These are phyloP conservation scores for Zosterops borbonicus DNA, from an alignment of 2,113 vertebrate species.

Conservation along the genomic window DNA sequence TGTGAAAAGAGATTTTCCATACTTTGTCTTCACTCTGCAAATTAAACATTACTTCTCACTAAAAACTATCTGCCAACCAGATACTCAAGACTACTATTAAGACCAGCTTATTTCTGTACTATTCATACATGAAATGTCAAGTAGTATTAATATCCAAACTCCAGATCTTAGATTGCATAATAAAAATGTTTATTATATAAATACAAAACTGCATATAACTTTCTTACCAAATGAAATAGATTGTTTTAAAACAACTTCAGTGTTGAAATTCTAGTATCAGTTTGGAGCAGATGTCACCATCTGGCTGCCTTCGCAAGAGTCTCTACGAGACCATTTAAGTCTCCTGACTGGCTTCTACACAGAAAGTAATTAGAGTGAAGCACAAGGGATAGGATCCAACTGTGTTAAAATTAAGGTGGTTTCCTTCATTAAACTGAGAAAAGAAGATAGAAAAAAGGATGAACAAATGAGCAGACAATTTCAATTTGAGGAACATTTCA, in stretches of 20 bases:
- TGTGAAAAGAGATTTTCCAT: background rate
- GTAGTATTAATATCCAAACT: background rate
- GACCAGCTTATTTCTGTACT: background rate
- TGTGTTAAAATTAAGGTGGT: conserved; percentile 29
- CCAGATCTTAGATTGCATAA: background rate
- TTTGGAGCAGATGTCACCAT: conserved; percentile 41
- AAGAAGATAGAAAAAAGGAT: background rate
- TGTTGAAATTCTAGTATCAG: background rate
- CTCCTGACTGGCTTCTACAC: background rate
- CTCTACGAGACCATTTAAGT: background rate
- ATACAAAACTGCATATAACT: background rate
- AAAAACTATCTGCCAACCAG: background rate
- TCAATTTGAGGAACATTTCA: background rate
- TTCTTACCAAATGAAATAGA: background rate
- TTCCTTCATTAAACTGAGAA: conserved; percentile 9
- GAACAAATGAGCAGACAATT: background rate
- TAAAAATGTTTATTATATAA: background rate
- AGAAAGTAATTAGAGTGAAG: conserved; percentile 26
- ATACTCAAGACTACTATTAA: background rate
- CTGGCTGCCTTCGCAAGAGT: background rate
- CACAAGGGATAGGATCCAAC: conserved; percentile 6
- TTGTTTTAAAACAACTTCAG: background rate
- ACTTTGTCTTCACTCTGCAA: background rate
- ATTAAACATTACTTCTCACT: background rate
- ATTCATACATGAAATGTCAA: background rate